Evolutionary conservation across 1,140 invertebrate genomes (phyloP), one percentile per base, ranked within the genome.

Genomic region (Drosophila paulistorum): DNA sequence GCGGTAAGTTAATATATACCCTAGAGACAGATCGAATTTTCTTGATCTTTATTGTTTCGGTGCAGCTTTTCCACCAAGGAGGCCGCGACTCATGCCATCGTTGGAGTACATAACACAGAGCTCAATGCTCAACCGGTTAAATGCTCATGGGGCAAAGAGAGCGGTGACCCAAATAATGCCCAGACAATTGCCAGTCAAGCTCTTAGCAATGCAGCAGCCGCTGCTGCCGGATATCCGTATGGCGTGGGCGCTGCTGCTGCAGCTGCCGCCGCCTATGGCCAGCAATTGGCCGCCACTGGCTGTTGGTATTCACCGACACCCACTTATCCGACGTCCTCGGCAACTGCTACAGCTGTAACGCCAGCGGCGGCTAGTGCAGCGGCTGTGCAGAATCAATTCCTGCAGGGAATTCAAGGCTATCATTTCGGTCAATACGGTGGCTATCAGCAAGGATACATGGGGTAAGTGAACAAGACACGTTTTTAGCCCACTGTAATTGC

Each of bases 131-230:
- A 99, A 92, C 96, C 96, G 4, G 98, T 99, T n/a, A 99, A 99
- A 93, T 99, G 98, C 93, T 99, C 98, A 77, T 99, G 99, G 99
- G 99, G 99, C 54, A 99, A 99, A 93, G 98, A 99, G 91, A 97
- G 97, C 62, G 97, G 97, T n/a, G 95, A 98, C 91, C 96, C 96
- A 1, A 97, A 96, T 91, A 97, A 97, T 89, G 95, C 95, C 7
- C 95, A 96, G 90, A 93, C 95, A 66, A 93, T 94, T 66, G 94
- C 94, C 90, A 95, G 93, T 93, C 95, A 92, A 92, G 93, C 92
- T 14, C 77, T 92, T 39, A 91, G 89, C 61, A 92, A 81, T 26
- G 83, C 90, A 61, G 84, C 84, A 3, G 84, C 84, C n/a, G 84
- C 84, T 11, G 91, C 90, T 11, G 90, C 90, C 33, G 90, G 90